Evolutionary conservation across 2,113 vertebrate species (phyloP), one percentile per base, ranked within the genome.

Genomic region (Toxotes chatareus): DNA sequence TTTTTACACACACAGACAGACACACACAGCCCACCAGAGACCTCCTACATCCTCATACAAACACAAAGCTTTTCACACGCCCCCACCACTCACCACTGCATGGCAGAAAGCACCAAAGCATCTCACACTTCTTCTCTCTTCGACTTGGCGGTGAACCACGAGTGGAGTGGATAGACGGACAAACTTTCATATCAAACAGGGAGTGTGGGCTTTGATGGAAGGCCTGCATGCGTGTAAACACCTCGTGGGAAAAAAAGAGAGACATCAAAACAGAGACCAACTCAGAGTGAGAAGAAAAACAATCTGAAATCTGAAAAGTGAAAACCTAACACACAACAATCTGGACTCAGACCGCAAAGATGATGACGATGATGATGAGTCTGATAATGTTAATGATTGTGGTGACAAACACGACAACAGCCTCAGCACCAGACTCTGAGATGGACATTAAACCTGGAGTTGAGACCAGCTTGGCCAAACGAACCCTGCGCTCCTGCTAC

Each of bases 1-100:
- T 27, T 73, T 67, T 61, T 80, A 70, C 69, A 72, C 53, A 72
- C 47, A 17, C 46, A 80, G 40, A 71, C 62, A 71, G 27, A 82
- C 32, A 81, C 31, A 59, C 75, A 70, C 40, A 76, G 65, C 31
- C 44, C 70, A 81, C 16, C 69, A 68, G 61, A 87, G 80, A 89
- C 92, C 89, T 93, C 91, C 91, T 89, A 90, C 91, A 86, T 84
- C 88, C 87, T 85, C 87, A 72, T 73, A 84, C 89, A 89, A 83
- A 53, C 90, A 79, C 76, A 76, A 80, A 86, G 51, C 68, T 79
- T 80, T 85, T 88, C 82, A 89, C 89, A 89, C 89, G 56, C 87
- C 90, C 82, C 83, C 74, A 36, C 27, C 23, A 49, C 56, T 76
- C 91, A 87, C 76, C 49, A 59, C 71, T 76, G 76, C 79, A 76